A percentile compares a stretch with the other conserved stretches of the same genome.
Conservation (phyloP, 2,888 invertebrate genomes). For the Mylabris sibirica region DNA sequence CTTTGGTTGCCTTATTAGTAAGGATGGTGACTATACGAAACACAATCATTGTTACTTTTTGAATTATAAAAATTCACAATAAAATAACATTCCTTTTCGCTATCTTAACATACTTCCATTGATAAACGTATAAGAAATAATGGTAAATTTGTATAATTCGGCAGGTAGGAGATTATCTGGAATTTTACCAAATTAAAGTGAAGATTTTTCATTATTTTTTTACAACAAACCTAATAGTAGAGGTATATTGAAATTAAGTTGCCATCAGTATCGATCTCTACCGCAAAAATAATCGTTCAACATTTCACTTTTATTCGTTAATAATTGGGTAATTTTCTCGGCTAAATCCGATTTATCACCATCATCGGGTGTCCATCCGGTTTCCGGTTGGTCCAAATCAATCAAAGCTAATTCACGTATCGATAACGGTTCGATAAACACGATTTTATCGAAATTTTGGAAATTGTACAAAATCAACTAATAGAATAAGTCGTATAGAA, state of each 20-base stretch:
- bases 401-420: conserved; percentile 76
- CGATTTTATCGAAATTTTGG: conserved; percentile 85
- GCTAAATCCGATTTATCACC: conserved; percentile 81
- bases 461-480: conserved; percentile 90
- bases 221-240: conserved; percentile 75
- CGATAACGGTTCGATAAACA: conserved; percentile 73
- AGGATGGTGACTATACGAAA: no score
- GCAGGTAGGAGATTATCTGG: no score
- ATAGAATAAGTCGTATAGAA: conserved; percentile 89
- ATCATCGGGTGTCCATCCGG: conserved; percentile 78
- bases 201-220: no score
- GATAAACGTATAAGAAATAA: no score
- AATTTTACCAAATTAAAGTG: no score
- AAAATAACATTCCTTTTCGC: no score
- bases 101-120: no score
- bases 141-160: no score
- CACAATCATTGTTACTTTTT: no score
- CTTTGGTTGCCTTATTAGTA: no score
- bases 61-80: no score
- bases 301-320: conserved; percentile 80
- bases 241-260: conserved; percentile 79
- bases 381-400: conserved; percentile 75
- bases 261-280: conserved; percentile 77
- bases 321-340: conserved; percentile 70
- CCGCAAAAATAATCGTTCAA: conserved; percentile 89